A percentile compares a stretch with the other conserved stretches of the same genome.
phyloP scores from a whole-genome alignment of 2,888 invertebrate species.

The Tethea ocularis region DNA sequence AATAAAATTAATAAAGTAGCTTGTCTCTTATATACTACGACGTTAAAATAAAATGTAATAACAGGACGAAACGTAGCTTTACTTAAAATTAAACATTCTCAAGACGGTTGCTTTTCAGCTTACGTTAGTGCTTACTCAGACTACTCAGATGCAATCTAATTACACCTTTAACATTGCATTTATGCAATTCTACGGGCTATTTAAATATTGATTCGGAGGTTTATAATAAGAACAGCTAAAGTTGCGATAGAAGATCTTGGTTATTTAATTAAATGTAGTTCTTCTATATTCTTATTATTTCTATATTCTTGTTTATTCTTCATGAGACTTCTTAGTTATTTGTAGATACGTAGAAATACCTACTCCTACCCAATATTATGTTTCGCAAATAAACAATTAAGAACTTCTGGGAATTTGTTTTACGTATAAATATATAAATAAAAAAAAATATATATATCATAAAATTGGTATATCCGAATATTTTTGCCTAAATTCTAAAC shows the following conservation, averaged over 20 bases:
- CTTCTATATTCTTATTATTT: too few species aligned
- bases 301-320: too few species aligned
- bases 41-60: constrained; percentile 1
- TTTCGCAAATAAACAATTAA: too few species aligned
- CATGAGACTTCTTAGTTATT: too few species aligned
- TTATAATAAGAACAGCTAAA: background rate
- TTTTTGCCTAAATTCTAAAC: too few species aligned
- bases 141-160: constrained; percentile 27
- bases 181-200: background rate
- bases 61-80: background rate
- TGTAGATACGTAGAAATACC: too few species aligned
- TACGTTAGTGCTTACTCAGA: background rate
- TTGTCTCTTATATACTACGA: background rate
- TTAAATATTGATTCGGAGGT: background rate
- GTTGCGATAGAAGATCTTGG: background rate
- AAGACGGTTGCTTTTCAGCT: background rate
- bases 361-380: too few species aligned
- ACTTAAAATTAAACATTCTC: constrained; percentile 10
- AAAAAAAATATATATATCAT: too few species aligned
- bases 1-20: background rate
- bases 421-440: too few species aligned
- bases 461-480: too few species aligned
- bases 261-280: background rate
- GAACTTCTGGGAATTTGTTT: too few species aligned
- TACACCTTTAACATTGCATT: constrained; percentile 18